A percentile compares a stretch with the other conserved stretches of the same genome.
Evolutionary conservation across 2,113 vertebrate species (phyloP).

Genomic region (Brachypodius melanocephalos): DNA sequence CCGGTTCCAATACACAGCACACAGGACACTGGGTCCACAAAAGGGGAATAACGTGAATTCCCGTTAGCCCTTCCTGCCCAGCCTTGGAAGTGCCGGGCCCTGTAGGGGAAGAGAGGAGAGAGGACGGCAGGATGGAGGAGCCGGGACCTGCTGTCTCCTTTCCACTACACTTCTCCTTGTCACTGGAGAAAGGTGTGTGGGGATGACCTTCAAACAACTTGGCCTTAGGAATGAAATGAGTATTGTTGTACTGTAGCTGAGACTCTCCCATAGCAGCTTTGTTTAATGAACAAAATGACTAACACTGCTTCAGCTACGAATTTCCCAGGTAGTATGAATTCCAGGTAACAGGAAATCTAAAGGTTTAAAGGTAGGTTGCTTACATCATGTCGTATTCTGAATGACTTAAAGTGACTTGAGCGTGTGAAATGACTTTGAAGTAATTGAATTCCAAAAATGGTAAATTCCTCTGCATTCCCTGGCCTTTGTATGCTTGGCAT

Average conservation of each 20-base stretch:
- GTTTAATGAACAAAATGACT: background rate
- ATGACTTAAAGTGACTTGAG: background rate
- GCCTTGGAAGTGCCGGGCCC: fast-evolving
- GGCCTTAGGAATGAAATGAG: background rate
- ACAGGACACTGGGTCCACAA: fast-evolving
- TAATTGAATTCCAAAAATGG: background rate
- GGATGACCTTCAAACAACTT: background rate
- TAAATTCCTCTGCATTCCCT: background rate
- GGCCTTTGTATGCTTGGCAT: slow-evolving; percentile 3
- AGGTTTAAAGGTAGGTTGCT: background rate
- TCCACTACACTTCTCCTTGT: background rate
- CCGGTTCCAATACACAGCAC: background rate
- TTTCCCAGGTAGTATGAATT: background rate
- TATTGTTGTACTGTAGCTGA: fast-evolving
- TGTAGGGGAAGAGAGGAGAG: background rate
- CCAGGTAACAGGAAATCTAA: background rate
- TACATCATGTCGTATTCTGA: background rate
- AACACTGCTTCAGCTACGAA: background rate
- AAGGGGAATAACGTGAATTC: background rate
- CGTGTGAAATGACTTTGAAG: background rate
- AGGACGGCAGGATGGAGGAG: background rate
- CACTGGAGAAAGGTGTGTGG: background rate
- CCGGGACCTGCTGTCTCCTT: too few relatives aligned
- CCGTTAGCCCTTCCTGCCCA: fast-evolving
- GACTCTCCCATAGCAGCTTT: background rate